A percentile compares a stretch with the other conserved stretches of the same genome.
phyloP scores from a whole-genome alignment of 2,888 invertebrate species.

The Caradrina clavipalpis region DNA sequence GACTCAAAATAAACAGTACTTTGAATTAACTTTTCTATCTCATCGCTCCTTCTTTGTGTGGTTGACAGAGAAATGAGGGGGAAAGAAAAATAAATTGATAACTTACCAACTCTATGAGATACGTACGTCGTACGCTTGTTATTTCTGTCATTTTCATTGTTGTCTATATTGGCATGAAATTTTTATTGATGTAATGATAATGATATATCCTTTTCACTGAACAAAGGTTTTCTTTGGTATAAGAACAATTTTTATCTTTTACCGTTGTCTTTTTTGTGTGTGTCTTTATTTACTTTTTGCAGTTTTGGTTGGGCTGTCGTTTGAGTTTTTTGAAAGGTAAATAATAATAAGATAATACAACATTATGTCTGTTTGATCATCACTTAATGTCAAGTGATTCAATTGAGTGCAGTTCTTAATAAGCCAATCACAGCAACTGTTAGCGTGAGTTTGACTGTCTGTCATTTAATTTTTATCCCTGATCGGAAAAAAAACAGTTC shows the following conservation, averaged over 20 bases:
- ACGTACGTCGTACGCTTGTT: slow-evolving; percentile 1
- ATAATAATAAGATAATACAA: too few relatives aligned
- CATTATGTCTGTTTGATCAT: too few relatives aligned
- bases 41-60: slow-evolving; percentile 47
- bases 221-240: not conserved
- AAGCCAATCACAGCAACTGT: too few relatives aligned
- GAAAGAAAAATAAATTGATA: slow-evolving; percentile 52
- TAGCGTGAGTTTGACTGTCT: too few relatives aligned
- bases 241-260: not conserved
- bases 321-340: too few relatives aligned
- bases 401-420: too few relatives aligned
- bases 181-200: slow-evolving; percentile 38
- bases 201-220: not conserved
- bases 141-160: slow-evolving; percentile 35
- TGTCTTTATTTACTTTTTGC: not conserved
- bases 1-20: slow-evolving; percentile 36
- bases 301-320: too few relatives aligned
- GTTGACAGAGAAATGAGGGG: slow-evolving; percentile 19
- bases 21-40: slow-evolving; percentile 39
- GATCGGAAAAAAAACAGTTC: too few relatives aligned
- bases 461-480: too few relatives aligned
- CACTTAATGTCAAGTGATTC: too few relatives aligned
- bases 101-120: slow-evolving; percentile 1
- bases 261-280: not conserved
- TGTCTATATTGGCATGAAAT: slow-evolving; percentile 43